phyloP scores from a whole-genome alignment of 1,140 invertebrate genomes.

The Drosophila rufa region DNA sequence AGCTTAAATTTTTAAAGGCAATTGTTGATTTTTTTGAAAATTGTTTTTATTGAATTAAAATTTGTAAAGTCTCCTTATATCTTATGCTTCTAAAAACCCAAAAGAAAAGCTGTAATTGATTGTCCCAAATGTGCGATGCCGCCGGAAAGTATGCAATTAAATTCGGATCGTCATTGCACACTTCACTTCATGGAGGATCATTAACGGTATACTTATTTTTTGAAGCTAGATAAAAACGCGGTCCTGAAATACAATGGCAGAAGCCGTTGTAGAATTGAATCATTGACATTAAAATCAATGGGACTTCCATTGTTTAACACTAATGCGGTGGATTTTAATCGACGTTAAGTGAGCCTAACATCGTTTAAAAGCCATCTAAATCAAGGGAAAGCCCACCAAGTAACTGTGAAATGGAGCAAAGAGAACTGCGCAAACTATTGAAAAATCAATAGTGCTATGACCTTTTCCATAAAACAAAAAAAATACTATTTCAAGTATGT shows the following conservation, averaged over 20 bases:
- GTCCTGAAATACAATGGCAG: too few relatives aligned
- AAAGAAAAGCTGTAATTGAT: background rate
- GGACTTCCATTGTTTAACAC: background rate
- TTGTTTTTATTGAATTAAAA: background rate
- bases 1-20: background rate
- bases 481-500: conserved; percentile 12
- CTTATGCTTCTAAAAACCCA: background rate
- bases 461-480: conserved; percentile 32
- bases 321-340: background rate
- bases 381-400: conserved; percentile 3
- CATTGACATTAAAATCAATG: background rate
- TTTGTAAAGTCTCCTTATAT: too few relatives aligned
- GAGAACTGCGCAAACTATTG: conserved; percentile 25
- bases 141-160: background rate
- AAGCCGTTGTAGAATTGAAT: background rate
- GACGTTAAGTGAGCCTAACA: background rate
- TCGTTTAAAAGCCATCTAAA: conserved; percentile 5
- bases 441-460: conserved; percentile 75
- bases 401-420: conserved; percentile 13
- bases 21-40: background rate
- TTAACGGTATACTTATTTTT: too few relatives aligned
- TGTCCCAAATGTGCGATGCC: background rate
- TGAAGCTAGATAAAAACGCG: too few relatives aligned
- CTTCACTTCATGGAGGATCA: too few relatives aligned
- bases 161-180: too few relatives aligned